A percentile compares a stretch with the other conserved stretches of the same genome.
Conservation (phyloP, 2,797 vertebrate species). For the Parauchenoglanis punctatus region DNA sequence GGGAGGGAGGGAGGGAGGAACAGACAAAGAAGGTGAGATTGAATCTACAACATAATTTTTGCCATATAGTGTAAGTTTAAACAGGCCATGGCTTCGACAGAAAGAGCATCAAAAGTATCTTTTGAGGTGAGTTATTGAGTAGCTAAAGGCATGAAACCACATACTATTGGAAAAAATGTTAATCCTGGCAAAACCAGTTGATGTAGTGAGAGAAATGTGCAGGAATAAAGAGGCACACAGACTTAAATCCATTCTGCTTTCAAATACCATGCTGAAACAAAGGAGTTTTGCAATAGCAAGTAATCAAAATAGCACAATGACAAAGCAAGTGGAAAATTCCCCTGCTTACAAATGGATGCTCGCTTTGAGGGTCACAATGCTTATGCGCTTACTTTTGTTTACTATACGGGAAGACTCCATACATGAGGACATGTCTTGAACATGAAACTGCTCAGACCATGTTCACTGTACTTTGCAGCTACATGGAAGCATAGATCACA, state of each 20-base stretch:
- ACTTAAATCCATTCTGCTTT: neutral
- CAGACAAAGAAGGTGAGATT: conserved; percentile 41
- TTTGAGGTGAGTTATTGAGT: neutral
- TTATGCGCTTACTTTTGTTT: neutral
- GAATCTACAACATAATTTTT: conserved; percentile 33
- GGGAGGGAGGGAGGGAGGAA: conserved; percentile 8
- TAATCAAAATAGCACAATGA: neutral
- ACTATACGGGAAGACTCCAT: neutral
- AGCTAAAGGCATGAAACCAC: neutral
- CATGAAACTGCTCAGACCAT: neutral
- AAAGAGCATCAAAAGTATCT: neutral
- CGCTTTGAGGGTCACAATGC: neutral
- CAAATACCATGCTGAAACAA: neutral
- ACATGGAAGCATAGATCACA: neutral
- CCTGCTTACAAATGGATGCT: neutral
- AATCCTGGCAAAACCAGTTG: neutral
- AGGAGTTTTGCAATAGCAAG: neutral
- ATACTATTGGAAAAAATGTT: neutral
- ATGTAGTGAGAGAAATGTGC: neutral
- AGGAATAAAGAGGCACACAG: neutral
- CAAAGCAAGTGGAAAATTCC: neutral
- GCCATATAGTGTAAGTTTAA: neutral
- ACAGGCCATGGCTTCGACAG: neutral
- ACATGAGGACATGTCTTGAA: neutral
- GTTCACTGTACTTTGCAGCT: neutral